These are phyloP conservation scores for Mythimna impura DNA, from an alignment of 2,888 invertebrate genomes.

Conservation along the genomic window DNA sequence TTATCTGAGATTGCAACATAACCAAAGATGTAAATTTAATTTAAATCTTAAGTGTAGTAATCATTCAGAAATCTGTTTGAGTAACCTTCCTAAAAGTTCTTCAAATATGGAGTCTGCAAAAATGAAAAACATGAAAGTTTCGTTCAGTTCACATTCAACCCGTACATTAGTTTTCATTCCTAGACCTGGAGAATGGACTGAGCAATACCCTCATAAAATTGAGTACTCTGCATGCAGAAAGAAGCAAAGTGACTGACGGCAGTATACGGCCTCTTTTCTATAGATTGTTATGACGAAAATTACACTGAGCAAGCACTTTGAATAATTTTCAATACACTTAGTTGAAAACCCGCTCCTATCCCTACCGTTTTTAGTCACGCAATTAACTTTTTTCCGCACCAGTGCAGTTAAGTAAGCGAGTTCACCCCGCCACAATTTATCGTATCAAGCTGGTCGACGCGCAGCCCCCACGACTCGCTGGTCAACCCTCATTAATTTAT, in stretches of 20 bases:
- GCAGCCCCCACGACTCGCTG: no score
- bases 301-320: neutral
- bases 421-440: no score
- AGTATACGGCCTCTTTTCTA: neutral
- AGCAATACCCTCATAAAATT: neutral
- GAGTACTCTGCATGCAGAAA: neutral
- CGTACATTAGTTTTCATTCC: neutral
- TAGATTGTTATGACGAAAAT: neutral
- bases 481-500: no score
- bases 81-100: neutral
- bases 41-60: neutral
- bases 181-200: neutral
- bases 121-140: neutral
- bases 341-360: no score
- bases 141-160: neutral
- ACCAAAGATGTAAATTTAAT: neutral
- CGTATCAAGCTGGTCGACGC: no score
- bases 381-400: no score
- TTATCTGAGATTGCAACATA: neutral
- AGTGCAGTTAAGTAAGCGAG: no score
- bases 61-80: neutral
- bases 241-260: neutral
- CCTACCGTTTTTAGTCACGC: no score
- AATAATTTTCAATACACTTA: no score
- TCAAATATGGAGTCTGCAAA: neutral